Evolutionary conservation across 2,113 vertebrate species (phyloP).

Genomic region (Burhinus oedicnemus): DNA sequence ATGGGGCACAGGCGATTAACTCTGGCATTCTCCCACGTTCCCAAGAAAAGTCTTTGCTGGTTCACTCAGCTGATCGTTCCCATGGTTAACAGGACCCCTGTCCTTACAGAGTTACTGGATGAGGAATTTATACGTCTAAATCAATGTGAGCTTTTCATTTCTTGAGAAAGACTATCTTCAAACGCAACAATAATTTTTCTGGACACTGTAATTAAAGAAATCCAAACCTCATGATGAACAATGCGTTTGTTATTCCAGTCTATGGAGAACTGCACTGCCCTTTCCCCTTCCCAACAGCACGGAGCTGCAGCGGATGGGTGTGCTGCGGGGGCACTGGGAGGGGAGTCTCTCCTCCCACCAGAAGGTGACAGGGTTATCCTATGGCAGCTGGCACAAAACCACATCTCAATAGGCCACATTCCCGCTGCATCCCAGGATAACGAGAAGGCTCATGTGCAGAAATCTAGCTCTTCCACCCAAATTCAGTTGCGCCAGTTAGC

Average conservation of each 20-base stretch:
- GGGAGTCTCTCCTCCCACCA: background rate
- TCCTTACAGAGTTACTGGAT: background rate
- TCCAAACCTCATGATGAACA: background rate
- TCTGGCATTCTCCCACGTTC: background rate
- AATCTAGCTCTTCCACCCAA: background rate
- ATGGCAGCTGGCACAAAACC: background rate
- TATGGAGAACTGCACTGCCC: background rate
- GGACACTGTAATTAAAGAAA: background rate
- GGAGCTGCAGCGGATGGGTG: no score
- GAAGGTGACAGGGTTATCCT: rapidly evolving
- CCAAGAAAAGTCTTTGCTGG: background rate
- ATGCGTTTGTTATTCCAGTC: rapidly evolving
- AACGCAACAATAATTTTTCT: background rate
- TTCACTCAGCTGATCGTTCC: background rate
- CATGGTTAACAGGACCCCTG: background rate
- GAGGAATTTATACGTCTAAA: background rate
- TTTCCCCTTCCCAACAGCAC: background rate
- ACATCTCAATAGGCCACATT: rapidly evolving
- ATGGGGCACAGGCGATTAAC: background rate
- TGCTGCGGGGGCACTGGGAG: background rate
- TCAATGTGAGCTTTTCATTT: background rate
- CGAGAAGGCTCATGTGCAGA: background rate
- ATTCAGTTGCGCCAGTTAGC: no score
- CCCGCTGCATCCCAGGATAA: background rate
- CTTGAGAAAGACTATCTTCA: background rate